phyloP scores from a whole-genome alignment of 2,113 vertebrate species.

The Albula goreensis region DNA sequence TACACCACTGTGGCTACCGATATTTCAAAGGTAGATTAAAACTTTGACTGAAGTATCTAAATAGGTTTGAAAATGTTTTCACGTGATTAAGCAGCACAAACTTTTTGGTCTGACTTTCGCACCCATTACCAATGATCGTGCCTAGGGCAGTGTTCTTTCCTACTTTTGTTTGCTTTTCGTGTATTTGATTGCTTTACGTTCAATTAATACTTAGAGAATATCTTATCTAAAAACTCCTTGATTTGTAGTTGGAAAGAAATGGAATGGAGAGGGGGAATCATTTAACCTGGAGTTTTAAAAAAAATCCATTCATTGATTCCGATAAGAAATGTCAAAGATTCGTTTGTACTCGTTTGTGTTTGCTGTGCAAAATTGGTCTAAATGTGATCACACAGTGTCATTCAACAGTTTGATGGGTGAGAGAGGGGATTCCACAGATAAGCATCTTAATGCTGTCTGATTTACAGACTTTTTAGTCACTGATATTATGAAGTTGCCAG shows the following conservation, averaged over 20 bases:
- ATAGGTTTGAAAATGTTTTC: too few species aligned
- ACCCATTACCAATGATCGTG: not conserved
- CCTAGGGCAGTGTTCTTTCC: not conserved
- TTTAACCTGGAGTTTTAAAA: too few species aligned
- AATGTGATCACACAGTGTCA: not conserved
- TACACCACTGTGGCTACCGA: not conserved
- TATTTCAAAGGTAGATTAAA: too few species aligned
- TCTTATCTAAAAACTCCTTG: not conserved
- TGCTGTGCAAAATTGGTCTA: not conserved
- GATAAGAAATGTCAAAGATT: too few species aligned
- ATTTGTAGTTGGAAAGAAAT: too few species aligned
- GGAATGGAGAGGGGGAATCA: too few species aligned
- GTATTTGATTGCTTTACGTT: not conserved
- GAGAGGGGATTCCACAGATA: not conserved
- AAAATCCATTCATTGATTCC: too few species aligned
- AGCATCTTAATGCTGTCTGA: not conserved
- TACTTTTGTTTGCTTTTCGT: not conserved
- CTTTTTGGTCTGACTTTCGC: too few species aligned
- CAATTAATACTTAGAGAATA: not conserved
- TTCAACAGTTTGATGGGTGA: not conserved
- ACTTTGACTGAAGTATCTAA: too few species aligned
- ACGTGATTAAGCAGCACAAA: too few species aligned
- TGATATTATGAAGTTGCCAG: not conserved
- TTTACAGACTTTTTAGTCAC: not conserved
- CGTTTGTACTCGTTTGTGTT: not conserved